A percentile compares a stretch with the other conserved stretches of the same genome.
These are phyloP conservation scores for Catocala sponsa DNA, from an alignment of 2,888 invertebrate species.

Conservation along the genomic window DNA sequence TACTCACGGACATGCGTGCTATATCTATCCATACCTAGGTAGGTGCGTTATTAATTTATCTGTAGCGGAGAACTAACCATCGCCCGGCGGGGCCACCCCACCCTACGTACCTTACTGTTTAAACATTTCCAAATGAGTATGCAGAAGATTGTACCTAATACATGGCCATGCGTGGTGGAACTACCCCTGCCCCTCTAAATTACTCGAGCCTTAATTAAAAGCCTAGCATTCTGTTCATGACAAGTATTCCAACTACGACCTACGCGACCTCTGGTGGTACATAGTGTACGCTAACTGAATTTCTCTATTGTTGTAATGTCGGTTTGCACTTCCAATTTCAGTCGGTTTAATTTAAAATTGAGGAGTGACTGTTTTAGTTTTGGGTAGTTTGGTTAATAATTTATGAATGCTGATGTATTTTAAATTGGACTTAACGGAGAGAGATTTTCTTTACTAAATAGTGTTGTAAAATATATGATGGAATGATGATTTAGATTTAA, in stretches of 20 bases:
- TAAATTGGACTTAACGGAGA: constrained; percentile 6
- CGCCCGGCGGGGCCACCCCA: constrained; percentile 64
- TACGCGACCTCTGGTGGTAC: constrained; percentile 66
- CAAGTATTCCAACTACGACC: constrained; percentile 81
- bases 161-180: constrained; percentile 74
- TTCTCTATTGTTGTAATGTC: constrained; percentile 57
- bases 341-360: constrained; percentile 42
- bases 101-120: constrained; percentile 70
- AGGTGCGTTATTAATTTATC: constrained; percentile 86
- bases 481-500: too few species aligned
- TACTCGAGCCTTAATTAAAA: constrained; percentile 87
- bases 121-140: constrained; percentile 87
- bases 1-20: constrained; percentile 79
- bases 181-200: constrained; percentile 79
- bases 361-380: constrained; percentile 13
- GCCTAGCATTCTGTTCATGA: constrained; percentile 85
- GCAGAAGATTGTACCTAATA: constrained; percentile 83
- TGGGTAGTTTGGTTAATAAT: constrained; percentile 9
- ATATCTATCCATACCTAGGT: constrained; percentile 73
- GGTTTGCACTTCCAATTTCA: constrained; percentile 49
- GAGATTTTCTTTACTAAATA: background rate
- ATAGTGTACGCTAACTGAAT: constrained; percentile 70
- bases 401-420: constrained; percentile 11
- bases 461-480: background rate
- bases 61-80: constrained; percentile 86